These are phyloP conservation scores for Cotesia typhae DNA, from an alignment of 1,140 invertebrate genomes.

Conservation along the genomic window DNA sequence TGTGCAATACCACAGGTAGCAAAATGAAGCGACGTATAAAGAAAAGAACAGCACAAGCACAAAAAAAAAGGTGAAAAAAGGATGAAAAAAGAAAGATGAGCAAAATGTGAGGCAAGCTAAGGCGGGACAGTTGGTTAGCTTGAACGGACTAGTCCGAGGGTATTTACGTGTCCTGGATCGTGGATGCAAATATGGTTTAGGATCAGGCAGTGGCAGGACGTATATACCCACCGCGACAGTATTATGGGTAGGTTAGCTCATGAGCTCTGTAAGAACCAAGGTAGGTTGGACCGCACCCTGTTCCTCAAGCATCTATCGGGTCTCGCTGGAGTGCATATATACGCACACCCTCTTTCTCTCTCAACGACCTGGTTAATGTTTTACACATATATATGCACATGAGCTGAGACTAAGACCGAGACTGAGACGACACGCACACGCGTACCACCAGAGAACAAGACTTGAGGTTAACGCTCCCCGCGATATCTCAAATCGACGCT, in stretches of 20 bases:
- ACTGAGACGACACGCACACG: constrained; percentile 36
- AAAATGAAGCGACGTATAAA: neutral
- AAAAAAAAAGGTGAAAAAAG: neutral
- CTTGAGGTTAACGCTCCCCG: constrained; percentile 59
- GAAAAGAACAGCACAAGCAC: neutral
- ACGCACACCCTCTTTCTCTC: constrained; percentile 40
- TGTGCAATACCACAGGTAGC: neutral
- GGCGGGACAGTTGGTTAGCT: neutral
- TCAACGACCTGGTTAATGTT: constrained; percentile 32
- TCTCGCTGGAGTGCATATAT: constrained; percentile 25
- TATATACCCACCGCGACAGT: constrained; percentile 56
- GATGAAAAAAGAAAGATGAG: neutral
- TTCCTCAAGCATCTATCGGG: constrained; percentile 58
- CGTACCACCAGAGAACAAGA: constrained; percentile 46
- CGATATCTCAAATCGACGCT: constrained; percentile 59
- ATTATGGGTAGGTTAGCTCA: constrained; percentile 60
- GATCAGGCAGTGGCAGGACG: constrained; percentile 45
- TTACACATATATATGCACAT: constrained; percentile 15
- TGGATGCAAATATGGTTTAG: constrained; percentile 58
- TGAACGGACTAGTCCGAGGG: constrained; percentile 31
- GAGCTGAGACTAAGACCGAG: constrained; percentile 10
- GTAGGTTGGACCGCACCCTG: constrained; percentile 62
- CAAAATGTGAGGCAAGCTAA: constrained; percentile 25
- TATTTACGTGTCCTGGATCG: constrained; percentile 55
- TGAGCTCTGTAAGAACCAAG: constrained; percentile 44